These are phyloP conservation scores for Drosophila hydei DNA, from an alignment of 1,140 invertebrate species.

Conservation along the genomic window DNA sequence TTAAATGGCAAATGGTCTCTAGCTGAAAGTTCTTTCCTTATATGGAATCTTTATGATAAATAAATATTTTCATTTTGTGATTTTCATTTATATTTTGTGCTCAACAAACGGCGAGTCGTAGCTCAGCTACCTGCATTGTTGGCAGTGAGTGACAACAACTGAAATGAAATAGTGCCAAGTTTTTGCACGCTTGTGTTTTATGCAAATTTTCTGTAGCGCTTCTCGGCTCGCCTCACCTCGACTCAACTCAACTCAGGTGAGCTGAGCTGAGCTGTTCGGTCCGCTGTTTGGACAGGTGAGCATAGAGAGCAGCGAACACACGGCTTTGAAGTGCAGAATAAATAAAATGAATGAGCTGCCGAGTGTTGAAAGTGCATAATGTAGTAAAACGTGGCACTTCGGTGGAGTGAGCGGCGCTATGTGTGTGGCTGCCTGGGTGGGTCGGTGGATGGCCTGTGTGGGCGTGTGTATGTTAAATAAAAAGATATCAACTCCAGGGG, in stretches of 20 bases:
- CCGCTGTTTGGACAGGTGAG: conserved; percentile 73
- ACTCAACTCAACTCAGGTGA: neutral
- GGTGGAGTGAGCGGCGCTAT: too few species aligned
- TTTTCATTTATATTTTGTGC: neutral
- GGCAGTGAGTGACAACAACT: conserved; percentile 29
- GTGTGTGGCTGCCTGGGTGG: neutral
- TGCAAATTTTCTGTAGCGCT: conserved; percentile 60
- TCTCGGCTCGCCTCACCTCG: neutral
- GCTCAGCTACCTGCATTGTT: neutral
- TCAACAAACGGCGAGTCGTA: neutral
- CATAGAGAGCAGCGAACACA: conserved; percentile 39
- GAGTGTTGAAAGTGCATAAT: conserved; percentile 77
- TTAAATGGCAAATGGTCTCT: too few species aligned
- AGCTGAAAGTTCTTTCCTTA: too few species aligned
- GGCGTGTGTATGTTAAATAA: neutral
- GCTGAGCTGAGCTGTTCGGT: conserved; percentile 30
- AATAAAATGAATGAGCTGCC: conserved; percentile 77
- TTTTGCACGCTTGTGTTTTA: conserved; percentile 76
- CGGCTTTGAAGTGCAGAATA: conserved; percentile 79
- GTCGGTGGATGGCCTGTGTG: neutral
- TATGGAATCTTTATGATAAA: too few species aligned
- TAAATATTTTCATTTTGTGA: too few species aligned
- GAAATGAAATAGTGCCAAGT: conserved; percentile 74
- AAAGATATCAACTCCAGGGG: neutral
- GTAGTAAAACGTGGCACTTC: conserved; percentile 45